These are phyloP conservation scores for Erebia palarica DNA, from an alignment of 2,888 invertebrate species.

Conservation along the genomic window DNA sequence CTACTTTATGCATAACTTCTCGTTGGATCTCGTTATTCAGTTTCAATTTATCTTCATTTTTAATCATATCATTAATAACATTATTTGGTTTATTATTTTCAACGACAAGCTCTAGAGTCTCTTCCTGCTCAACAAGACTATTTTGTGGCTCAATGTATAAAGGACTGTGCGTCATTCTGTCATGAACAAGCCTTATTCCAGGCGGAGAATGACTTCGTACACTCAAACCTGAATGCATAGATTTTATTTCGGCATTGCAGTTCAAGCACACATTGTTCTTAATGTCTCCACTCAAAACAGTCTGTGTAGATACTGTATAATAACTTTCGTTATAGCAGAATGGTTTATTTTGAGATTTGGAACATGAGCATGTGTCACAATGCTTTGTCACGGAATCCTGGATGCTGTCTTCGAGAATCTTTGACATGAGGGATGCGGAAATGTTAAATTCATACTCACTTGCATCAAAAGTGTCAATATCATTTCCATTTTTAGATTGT, in stretches of 20 bases:
- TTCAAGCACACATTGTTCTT: constrained; percentile 81
- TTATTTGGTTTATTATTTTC: constrained; percentile 52
- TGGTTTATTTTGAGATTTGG: constrained; percentile 78
- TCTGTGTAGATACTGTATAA: constrained; percentile 85
- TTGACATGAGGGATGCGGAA: constrained; percentile 95
- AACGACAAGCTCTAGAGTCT: constrained; percentile 35
- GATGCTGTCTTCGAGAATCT: constrained; percentile 93
- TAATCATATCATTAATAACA: constrained; percentile 49
- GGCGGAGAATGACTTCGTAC: constrained; percentile 69
- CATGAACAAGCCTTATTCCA: constrained; percentile 62
- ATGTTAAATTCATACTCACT: constrained; percentile 86
- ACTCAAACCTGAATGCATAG: constrained; percentile 68
- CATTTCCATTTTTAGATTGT: constrained; percentile 66
- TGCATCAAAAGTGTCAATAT: constrained; percentile 78
- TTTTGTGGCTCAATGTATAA: constrained; percentile 65
- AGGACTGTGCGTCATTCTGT: constrained; percentile 59
- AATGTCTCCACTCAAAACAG: constrained; percentile 73
- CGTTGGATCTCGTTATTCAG: constrained; percentile 49
- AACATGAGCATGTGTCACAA: constrained; percentile 91
- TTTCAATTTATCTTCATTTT: constrained; percentile 50
- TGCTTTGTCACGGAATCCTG: constrained; percentile 91
- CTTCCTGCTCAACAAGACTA: constrained; percentile 33
- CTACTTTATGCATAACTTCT: constrained; percentile 49
- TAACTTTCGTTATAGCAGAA: constrained; percentile 80
- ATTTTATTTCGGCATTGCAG: constrained; percentile 83